Percentiles rank a stretch among this genome's conserved stretches.
phyloP scores from a whole-genome alignment of 2,113 vertebrate species.

The Passer montanus region DNA sequence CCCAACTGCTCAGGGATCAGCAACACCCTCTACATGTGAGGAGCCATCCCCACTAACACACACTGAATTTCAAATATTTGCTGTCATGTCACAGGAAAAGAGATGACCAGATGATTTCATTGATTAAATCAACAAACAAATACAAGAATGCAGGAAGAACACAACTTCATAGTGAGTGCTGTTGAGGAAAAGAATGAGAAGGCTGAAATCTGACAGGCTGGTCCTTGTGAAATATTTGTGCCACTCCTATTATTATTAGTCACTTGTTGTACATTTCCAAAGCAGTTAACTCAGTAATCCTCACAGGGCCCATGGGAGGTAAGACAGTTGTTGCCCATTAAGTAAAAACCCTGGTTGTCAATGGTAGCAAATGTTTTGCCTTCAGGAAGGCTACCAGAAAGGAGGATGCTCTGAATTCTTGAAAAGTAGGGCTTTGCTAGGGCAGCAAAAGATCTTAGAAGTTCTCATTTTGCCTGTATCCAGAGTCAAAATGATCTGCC shows the following conservation, averaged over 20 bases:
- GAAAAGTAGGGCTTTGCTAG: not conserved
- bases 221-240: constrained; percentile 6
- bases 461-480: not conserved
- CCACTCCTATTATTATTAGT: constrained; percentile 21
- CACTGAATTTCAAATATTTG: not conserved
- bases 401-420: not conserved
- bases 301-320: not conserved
- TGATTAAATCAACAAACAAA: not conserved
- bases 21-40: not conserved
- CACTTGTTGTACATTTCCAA: not conserved
- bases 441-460: not conserved
- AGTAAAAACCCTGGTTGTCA: not conserved
- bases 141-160: not conserved
- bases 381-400: not conserved
- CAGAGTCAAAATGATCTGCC: not conserved
- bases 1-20: not conserved
- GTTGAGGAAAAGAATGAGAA: not conserved
- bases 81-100: not conserved
- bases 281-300: constrained; percentile 3
- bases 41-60: not conserved
- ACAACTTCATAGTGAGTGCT: not conserved
- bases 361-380: not conserved
- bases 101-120: not conserved
- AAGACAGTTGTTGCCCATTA: not conserved
- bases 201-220: not conserved